Evolutionary conservation across 2,888 invertebrate species (phyloP).

Genomic region (Ormyrus rosae): DNA sequence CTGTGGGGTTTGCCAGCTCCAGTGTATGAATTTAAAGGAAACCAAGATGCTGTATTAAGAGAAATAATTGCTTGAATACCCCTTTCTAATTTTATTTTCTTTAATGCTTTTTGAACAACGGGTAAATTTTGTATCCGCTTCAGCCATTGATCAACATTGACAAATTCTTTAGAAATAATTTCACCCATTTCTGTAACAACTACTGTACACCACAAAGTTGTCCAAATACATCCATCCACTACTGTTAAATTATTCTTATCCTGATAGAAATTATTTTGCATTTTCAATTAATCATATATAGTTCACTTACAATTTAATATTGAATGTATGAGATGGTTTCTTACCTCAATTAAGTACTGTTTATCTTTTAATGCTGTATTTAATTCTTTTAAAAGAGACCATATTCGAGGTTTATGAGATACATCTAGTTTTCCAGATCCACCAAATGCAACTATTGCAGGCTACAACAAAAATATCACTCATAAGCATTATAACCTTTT

Average conservation of each 20-base stretch:
- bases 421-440: conserved; percentile 77
- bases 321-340: conserved; percentile 53
- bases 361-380: conserved; percentile 78
- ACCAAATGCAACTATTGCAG: conserved; percentile 78
- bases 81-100: conserved; percentile 66
- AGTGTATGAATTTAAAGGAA: conserved; percentile 66
- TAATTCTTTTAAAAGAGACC: conserved; percentile 78
- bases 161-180: conserved; percentile 78
- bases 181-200: conserved; percentile 79
- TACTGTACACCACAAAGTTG: conserved; percentile 82
- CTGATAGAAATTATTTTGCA: conserved; percentile 74
- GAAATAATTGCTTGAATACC: conserved; percentile 67
- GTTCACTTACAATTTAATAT: no score
- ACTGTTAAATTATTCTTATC: conserved; percentile 78
- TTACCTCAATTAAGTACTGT: conserved; percentile 80
- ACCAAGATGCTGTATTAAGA: conserved; percentile 70
- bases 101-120: conserved; percentile 64
- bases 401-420: conserved; percentile 79
- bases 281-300: background rate
- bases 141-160: conserved; percentile 81
- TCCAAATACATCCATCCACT: conserved; percentile 86
- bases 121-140: conserved; percentile 78
- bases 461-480: conserved; percentile 70
- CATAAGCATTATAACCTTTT: no score
- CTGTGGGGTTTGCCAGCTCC: conserved; percentile 57